Conservation (phyloP, 2,113 vertebrate species). For the Propithecus coquereli region DNA sequence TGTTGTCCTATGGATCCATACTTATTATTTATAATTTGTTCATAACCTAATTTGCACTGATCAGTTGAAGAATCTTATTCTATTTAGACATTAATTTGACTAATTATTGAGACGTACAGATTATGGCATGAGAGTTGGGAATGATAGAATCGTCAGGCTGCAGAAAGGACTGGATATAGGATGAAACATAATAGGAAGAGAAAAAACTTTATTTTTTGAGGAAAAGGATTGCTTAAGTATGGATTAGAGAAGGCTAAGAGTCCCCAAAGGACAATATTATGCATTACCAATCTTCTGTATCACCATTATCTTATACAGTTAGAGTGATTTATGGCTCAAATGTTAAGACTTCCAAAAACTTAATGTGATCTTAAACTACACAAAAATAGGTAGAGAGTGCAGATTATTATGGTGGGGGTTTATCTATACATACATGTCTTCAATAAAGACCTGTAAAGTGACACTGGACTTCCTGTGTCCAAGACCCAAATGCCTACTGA, state of each 20-base stretch:
- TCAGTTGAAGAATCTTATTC: background rate
- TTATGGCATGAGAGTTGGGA: background rate
- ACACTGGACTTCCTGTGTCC: background rate
- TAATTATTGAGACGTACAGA: background rate
- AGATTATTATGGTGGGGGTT: background rate
- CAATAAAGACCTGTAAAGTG: background rate
- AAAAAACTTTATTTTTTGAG: background rate
- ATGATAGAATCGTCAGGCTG: background rate
- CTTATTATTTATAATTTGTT: background rate
- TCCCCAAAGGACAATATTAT: background rate
- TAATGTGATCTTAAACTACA: background rate
- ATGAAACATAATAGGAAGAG: background rate
- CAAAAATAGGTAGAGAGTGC: background rate
- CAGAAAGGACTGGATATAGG: background rate
- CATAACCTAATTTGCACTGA: background rate
- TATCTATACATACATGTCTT: background rate
- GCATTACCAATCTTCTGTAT: background rate
- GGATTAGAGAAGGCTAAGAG: background rate
- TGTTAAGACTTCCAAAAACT: background rate
- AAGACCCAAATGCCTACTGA: background rate
- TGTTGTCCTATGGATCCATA: background rate
- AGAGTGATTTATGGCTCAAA: background rate
- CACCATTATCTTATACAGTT: background rate
- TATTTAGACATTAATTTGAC: background rate
- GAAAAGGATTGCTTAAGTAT: background rate